Conservation (phyloP, 2,113 vertebrate species). For the Nesoenas mayeri region DNA sequence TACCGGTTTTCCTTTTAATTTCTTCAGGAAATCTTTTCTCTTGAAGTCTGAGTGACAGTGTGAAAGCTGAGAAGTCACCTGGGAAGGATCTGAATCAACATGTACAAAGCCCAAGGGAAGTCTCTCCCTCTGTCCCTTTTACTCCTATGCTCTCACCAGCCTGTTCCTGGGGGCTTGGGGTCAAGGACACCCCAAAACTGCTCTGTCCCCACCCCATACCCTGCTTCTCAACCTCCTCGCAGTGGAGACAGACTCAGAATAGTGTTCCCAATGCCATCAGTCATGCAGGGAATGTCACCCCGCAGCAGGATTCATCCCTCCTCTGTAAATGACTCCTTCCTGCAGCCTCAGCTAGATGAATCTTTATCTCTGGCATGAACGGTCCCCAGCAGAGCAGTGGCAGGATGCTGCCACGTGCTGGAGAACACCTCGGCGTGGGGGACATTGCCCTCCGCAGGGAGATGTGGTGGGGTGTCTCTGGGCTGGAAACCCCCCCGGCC, state of each 20-base stretch:
- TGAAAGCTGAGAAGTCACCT: background rate
- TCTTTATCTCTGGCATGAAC: background rate
- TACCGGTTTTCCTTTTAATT: background rate
- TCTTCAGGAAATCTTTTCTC: background rate
- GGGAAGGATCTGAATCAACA: background rate
- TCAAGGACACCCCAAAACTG: background rate
- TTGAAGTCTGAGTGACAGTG: background rate
- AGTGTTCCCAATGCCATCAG: background rate
- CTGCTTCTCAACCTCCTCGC: background rate
- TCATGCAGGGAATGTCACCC: background rate
- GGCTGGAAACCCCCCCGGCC: background rate
- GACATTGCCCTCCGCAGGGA: accelerated
- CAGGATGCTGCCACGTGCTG: accelerated
- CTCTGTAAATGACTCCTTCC: constrained; percentile 2
- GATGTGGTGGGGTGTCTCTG: background rate
- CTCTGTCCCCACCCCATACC: background rate
- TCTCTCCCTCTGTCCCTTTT: background rate
- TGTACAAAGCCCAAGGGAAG: background rate
- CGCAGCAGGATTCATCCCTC: background rate
- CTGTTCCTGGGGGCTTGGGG: background rate
- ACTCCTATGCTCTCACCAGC: background rate
- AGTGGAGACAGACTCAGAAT: background rate
- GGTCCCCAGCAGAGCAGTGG: background rate
- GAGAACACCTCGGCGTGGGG: accelerated
- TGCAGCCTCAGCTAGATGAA: background rate